Evolutionary conservation across 1,140 invertebrate genomes (phyloP).

Genomic region (Ericerus pela): DNA sequence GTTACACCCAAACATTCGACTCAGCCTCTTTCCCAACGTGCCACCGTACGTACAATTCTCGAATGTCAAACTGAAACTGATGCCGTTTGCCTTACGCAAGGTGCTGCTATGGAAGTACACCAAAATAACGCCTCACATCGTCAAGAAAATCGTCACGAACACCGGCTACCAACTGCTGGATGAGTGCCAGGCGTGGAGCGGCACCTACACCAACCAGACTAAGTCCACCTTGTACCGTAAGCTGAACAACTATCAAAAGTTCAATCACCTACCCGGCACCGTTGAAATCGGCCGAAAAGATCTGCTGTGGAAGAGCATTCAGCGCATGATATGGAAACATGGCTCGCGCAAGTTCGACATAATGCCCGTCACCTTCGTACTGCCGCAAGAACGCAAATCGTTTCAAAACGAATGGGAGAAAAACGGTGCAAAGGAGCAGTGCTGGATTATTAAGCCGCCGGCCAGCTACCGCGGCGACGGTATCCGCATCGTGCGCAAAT

Average conservation of each 20-base stretch:
- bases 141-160: slow-evolving; percentile 62
- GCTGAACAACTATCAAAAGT: slow-evolving; percentile 63
- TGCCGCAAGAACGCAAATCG: slow-evolving; percentile 83
- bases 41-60: slow-evolving; percentile 80
- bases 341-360: slow-evolving; percentile 39
- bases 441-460: slow-evolving; percentile 96
- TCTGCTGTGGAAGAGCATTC: slow-evolving; percentile 88
- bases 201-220: slow-evolving; percentile 69
- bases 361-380: slow-evolving; percentile 76
- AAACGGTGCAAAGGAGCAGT: slow-evolving; percentile 58
- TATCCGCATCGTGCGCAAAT: slow-evolving; percentile 76
- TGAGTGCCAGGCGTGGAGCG: slow-evolving; percentile 59
- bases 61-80: slow-evolving; percentile 27
- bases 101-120: slow-evolving; percentile 82
- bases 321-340: slow-evolving; percentile 53
- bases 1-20: slow-evolving; percentile 38
- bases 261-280: slow-evolving; percentile 87
- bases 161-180: slow-evolving; percentile 72
- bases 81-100: slow-evolving; percentile 55
- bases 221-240: slow-evolving; percentile 56
- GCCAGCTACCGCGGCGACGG: slow-evolving; percentile 78
- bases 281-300: slow-evolving; percentile 91
- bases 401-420: slow-evolving; percentile 89
- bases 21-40: slow-evolving; percentile 67
- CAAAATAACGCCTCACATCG: slow-evolving; percentile 75